Percentiles rank a stretch among this genome's conserved stretches.
These are phyloP conservation scores for Lerista edwardsae DNA, from an alignment of 2,797 vertebrate genomes.

Conservation along the genomic window DNA sequence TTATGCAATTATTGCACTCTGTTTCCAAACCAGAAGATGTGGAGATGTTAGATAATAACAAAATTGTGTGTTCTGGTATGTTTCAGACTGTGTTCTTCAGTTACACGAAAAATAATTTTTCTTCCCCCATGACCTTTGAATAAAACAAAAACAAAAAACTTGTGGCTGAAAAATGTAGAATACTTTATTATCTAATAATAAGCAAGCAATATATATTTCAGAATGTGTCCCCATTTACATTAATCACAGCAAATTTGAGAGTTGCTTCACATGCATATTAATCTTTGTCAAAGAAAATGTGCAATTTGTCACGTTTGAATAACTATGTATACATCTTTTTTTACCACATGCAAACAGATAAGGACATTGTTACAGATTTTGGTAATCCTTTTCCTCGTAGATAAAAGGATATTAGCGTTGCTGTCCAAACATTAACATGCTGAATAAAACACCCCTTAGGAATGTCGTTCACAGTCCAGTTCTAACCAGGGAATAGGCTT, in stretches of 20 bases:
- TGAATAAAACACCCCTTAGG: background rate
- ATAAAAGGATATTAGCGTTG: background rate
- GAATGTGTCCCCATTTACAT: background rate
- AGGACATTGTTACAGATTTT: background rate
- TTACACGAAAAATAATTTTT: background rate
- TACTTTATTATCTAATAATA: background rate
- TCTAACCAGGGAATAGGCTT: too few species aligned
- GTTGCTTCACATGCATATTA: constrained; percentile 1
- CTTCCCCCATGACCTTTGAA: background rate
- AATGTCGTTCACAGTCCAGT: too few species aligned
- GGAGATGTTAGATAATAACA: background rate
- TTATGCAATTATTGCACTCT: background rate
- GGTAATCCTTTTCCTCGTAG: background rate
- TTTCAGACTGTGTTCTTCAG: background rate
- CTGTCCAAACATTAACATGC: background rate
- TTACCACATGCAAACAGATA: background rate
- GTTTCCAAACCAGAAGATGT: background rate
- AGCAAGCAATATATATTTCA: background rate
- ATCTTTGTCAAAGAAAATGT: background rate
- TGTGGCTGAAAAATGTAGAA: background rate
- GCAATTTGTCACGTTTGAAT: background rate
- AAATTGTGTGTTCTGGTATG: background rate
- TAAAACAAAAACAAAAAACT: too few species aligned
- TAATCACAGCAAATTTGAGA: background rate
- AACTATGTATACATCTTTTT: background rate